Base-by-base conservation (phyloP, 2,888 invertebrate species). In the Cantharis rufa region DNA sequence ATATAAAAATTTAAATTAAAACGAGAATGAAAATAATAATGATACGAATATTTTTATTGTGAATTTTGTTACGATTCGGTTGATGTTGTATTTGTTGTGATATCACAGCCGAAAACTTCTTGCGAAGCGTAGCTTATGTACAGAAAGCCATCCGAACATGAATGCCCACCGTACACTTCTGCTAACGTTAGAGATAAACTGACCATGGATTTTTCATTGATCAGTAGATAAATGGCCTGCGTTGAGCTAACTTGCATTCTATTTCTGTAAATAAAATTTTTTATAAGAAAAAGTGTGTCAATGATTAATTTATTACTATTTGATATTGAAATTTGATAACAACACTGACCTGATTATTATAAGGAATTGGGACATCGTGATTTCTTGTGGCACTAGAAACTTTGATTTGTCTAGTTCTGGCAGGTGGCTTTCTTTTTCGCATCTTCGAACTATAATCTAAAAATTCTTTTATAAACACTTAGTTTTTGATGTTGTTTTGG, bases 71-170 rank as follows among this genome's bases (percentile, higher is more conserved):
- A 66, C 10, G 64, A 66, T 66, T n/a, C 7, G n/a, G 48, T 48
- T 7, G n/a, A 48, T 7, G 48, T 48, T 13, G 64, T 66, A n/a
- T 66, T 66, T 48, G n/a, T 48, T n/a, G 48, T 7, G 24, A 24
- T 72, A 63, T 64, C 63, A 63, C 64, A 32, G 69, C 96, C 96
- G 86, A 96, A 97, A 82, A 95, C 94, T 89, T 96, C 96, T 89
- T 96, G 96, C 21, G 96, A 96, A 0, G 96, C 96, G 85, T 96
- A 97, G 0, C 95, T 95, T 84, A 96, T 92, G 87, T 96, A 96
- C 0, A 97, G 91, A 85, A 96, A 97, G 0, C 97, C 97, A 86
- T 96, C 96, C 28, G 93, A 93, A 81, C 94, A 94, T 69, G 92
- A 91, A 82, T 94, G 92, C 78, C 93, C 92, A 61, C 92, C 91